Conservation (phyloP, 2,888 invertebrate genomes). For the Choristoneura rosaceana region DNA sequence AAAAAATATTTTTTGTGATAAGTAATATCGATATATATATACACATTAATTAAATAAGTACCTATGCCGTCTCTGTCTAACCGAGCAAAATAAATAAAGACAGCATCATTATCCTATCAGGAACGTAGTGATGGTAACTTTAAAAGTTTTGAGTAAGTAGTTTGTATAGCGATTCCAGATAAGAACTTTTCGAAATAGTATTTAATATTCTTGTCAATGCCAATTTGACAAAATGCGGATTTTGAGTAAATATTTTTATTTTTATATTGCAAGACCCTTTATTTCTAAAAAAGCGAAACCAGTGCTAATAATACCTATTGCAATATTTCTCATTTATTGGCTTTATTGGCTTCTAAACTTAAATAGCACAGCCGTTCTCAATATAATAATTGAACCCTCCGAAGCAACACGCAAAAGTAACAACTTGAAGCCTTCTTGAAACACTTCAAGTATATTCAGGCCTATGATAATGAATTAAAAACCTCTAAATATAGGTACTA, state of each 20-base stretch:
- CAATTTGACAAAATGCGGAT: neutral
- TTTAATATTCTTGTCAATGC: neutral
- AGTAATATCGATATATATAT: no score
- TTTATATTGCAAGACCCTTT: neutral
- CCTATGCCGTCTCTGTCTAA: no score
- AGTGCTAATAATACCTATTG: neutral
- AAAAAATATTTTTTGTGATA: no score
- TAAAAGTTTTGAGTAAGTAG: no score
- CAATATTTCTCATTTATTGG: constrained; percentile 60
- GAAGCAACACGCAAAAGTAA: constrained; percentile 59
- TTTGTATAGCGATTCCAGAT: no score
- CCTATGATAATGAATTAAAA: neutral
- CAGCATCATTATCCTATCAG: no score
- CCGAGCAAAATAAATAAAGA: no score
- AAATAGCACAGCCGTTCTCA: constrained; percentile 52
- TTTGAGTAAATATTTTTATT: neutral
- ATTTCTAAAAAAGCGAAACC: neutral
- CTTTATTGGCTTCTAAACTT: constrained; percentile 63
- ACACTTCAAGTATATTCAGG: neutral
- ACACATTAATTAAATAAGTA: no score
- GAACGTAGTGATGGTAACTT: no score
- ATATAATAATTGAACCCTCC: constrained; percentile 55
- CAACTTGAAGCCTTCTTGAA: constrained; percentile 13
- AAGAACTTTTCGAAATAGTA: no score
- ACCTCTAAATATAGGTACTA: neutral